A percentile compares a stretch with the other conserved stretches of the same genome.
Evolutionary conservation across 2,113 vertebrate species (phyloP).

Genomic region (Cyanocitta stelleri): DNA sequence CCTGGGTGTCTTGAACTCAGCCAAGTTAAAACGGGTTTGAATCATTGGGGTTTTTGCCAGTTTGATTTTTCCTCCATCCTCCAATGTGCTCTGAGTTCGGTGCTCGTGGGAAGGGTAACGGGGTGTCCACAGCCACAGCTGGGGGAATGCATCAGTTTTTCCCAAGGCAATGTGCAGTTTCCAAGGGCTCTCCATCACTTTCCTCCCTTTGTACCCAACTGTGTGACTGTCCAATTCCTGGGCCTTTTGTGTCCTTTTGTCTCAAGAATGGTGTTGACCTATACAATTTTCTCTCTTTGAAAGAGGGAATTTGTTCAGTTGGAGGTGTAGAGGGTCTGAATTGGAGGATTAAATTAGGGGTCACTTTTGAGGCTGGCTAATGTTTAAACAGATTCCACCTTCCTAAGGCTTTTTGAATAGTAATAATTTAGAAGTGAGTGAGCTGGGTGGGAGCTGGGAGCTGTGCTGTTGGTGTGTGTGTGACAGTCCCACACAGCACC

Average conservation of each 20-base stretch:
- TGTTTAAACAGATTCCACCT: neutral
- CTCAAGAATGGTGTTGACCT: neutral
- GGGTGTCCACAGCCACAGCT: neutral
- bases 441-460: fast-evolving
- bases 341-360: neutral
- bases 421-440: neutral
- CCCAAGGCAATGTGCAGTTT: neutral
- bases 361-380: neutral
- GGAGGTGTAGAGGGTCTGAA: neutral
- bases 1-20: neutral
- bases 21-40: neutral
- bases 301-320: neutral
- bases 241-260: neutral
- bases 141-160: neutral
- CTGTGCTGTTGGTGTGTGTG: neutral
- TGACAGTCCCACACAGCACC: neutral
- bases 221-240: neutral
- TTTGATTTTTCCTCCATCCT: neutral
- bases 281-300: neutral
- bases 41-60: neutral
- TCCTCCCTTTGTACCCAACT: neutral
- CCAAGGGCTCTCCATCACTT: neutral
- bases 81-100: neutral
- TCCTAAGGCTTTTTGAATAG: neutral
- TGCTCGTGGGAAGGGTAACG: fast-evolving